Base-by-base conservation (phyloP, 2,888 invertebrate genomes). In the Eutolmus rufibarbis region DNA sequence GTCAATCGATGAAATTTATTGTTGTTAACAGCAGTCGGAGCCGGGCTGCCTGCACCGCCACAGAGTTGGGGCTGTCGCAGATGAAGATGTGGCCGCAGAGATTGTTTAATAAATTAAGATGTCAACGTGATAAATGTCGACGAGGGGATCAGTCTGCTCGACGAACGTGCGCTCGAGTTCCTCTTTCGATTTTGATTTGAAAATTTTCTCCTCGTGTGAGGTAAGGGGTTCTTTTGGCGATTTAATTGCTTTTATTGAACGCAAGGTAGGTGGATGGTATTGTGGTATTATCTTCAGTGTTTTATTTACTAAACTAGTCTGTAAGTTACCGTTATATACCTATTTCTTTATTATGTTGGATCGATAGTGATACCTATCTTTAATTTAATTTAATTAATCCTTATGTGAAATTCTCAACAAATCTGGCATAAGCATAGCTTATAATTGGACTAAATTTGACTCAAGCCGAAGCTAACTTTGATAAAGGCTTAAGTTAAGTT, bases 1-100 rank as follows among this genome's bases (percentile, higher is more conserved):
- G 86, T 66, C 86, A 87, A 87, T 87, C 78, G 86, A 87, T 79
- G 78, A 87, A 87, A 87, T 87, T 87, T 87, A 87, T 87, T 87
- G 79, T 87, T 86, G 86, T 79, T 87, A 87, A 87, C 86, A 87
- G 86, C 43, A 87, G 74, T 46, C 46, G n/a, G 19, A 74, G 23
- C 66, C 9, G 74, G 74, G 85, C 16, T 74, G 16, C 46, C 85
- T n/a, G 34, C 85, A 43, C 16, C 34, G 23, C 16, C 34, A 56
- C 57, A 56, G 37, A 51, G 85, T 34, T n/a, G 85, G 40, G 46
- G 43, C 74, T 51, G 74, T 85, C 85, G 43, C 14, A 74, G 85
- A 74, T 85, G 85, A 74, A 85, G 74, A 74, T 74, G 74, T 74
- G 85, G 43, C 31, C 85, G 31, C 37, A 85, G 74, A 74, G 74